Evolutionary conservation across 2,888 invertebrate species (phyloP).

Genomic region (Macropis europaea): DNA sequence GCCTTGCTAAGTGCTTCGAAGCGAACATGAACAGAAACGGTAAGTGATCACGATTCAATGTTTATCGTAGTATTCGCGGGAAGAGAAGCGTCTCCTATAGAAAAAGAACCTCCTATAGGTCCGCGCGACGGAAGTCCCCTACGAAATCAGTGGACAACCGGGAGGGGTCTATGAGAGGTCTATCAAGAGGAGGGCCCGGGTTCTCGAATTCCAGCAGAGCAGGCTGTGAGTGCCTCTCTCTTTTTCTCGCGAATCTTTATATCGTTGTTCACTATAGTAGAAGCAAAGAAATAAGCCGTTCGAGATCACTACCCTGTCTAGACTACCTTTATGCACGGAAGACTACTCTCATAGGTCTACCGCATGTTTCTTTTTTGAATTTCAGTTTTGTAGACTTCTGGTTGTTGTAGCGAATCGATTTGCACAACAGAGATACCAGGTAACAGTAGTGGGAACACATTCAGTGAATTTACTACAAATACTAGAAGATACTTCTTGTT

Average conservation of each 20-base stretch:
- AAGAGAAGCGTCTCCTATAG: conserved; percentile 13
- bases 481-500: no score
- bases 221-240: conserved; percentile 3
- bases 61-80: neutral
- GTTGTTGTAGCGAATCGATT: no score
- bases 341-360: no score
- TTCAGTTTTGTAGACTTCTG: no score
- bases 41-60: conserved; percentile 81
- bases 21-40: conserved; percentile 99
- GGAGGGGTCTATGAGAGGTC: conserved; percentile 13
- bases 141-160: conserved; percentile 9
- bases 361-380: no score
- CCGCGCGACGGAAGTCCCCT: conserved; percentile 5
- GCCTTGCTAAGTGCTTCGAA: conserved; percentile 96
- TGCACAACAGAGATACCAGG: no score
- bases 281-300: conserved; percentile 21
- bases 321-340: no score
- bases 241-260: conserved; percentile 5
- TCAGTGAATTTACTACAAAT: no score
- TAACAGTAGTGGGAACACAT: no score
- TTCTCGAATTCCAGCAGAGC: conserved; percentile 14
- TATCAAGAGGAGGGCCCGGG: conserved; percentile 21
- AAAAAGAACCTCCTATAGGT: conserved; percentile 17
- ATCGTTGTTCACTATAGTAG: conserved; percentile 6
- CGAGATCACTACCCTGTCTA: no score